Percentiles rank a stretch among this genome's conserved stretches.
These are phyloP conservation scores for Stenoptilia bipunctidactyla DNA, from an alignment of 2,888 invertebrate genomes.

Conservation along the genomic window DNA sequence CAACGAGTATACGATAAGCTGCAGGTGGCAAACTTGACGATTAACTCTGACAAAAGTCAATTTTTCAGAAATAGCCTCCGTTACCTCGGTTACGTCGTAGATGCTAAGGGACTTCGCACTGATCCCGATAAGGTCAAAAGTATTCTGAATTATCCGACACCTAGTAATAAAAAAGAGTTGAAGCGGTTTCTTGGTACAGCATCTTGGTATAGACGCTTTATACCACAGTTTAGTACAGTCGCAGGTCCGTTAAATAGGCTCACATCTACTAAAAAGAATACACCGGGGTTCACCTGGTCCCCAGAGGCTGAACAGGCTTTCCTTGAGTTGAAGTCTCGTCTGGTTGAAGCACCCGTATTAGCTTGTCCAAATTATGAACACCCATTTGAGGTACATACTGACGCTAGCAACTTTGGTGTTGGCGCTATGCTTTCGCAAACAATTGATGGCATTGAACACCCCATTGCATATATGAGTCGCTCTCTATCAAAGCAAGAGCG, in stretches of 20 bases:
- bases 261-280: conserved; percentile 15
- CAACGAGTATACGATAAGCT: conserved; percentile 14
- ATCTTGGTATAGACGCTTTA: conserved; percentile 19
- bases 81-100: conserved; percentile 21
- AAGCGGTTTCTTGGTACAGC: conserved; percentile 18
- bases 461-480: conserved; percentile 11
- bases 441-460: conserved; percentile 15
- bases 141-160: conserved; percentile 17
- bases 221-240: conserved; percentile 17
- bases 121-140: conserved; percentile 20
- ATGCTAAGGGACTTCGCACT: conserved; percentile 17
- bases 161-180: conserved; percentile 14
- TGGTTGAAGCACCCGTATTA: conserved; percentile 10
- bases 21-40: conserved; percentile 14
- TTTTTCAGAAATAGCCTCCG: conserved; percentile 14
- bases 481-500: conserved; percentile 10
- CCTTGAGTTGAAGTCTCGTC: conserved; percentile 6
- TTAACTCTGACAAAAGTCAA: conserved; percentile 13
- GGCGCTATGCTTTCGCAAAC: conserved; percentile 15
- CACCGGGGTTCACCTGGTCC: conserved; percentile 16
- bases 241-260: conserved; percentile 19
- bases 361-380: conserved; percentile 16
- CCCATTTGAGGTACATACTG: conserved; percentile 19
- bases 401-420: conserved; percentile 15
- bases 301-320: conserved; percentile 14